Evolutionary conservation across 2,888 invertebrate genomes (phyloP).

Genomic region (Teinopalpus imperialis): DNA sequence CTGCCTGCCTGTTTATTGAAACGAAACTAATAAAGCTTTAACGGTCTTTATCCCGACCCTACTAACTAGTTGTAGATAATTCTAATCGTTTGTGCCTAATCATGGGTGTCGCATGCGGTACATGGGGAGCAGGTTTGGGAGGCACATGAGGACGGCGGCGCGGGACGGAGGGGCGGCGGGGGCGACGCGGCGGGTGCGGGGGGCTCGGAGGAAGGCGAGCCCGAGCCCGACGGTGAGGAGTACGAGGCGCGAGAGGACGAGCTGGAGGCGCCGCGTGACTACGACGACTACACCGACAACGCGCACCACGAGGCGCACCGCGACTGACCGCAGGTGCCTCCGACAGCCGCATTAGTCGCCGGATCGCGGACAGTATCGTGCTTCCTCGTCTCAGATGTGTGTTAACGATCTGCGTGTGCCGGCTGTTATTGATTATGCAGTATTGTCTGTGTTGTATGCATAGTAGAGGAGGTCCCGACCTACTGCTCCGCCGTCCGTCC

Average conservation of each 20-base stretch:
- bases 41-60: too few relatives aligned
- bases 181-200: too few relatives aligned
- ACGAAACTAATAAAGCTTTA: too few relatives aligned
- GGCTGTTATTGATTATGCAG: neutral
- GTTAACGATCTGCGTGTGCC: too few relatives aligned
- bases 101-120: constrained; percentile 41
- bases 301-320: constrained; percentile 57
- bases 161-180: constrained; percentile 36
- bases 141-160: constrained; percentile 34
- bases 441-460: neutral
- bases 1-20: too few relatives aligned
- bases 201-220: constrained; percentile 40
- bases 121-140: constrained; percentile 38
- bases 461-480: too few relatives aligned
- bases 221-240: constrained; percentile 46
- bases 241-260: constrained; percentile 45
- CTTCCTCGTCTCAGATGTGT: too few relatives aligned
- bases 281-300: constrained; percentile 75
- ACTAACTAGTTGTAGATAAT: too few relatives aligned
- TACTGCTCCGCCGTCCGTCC: too few relatives aligned
- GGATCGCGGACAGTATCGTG: too few relatives aligned
- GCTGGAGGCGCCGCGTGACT: constrained; percentile 59
- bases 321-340: constrained; percentile 46
- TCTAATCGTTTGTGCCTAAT: constrained; percentile 43
- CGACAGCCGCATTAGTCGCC: too few relatives aligned